phyloP scores from a whole-genome alignment of 2,797 vertebrate species.

The Acridotheres tristis region DNA sequence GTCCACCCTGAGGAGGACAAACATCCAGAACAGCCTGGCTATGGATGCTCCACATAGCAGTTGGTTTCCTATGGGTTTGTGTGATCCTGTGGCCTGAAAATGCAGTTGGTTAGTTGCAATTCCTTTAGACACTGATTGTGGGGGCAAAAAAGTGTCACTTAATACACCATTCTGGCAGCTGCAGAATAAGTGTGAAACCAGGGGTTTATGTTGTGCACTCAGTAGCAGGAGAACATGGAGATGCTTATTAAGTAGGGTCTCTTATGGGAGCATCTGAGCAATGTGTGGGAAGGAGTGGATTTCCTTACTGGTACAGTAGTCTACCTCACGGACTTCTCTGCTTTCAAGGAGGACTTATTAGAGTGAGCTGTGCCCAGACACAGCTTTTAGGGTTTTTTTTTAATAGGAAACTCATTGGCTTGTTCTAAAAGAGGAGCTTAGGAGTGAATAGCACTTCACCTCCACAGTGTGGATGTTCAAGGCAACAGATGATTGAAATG shows the following conservation, averaged over 20 bases:
- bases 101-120: background rate
- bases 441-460: background rate
- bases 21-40: background rate
- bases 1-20: background rate
- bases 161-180: background rate
- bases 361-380: background rate
- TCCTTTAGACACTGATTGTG: background rate
- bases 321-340: background rate
- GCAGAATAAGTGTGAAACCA: background rate
- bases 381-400: background rate
- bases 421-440: background rate
- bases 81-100: background rate
- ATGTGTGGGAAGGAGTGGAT: background rate
- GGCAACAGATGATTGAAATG: background rate
- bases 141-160: background rate
- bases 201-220: background rate
- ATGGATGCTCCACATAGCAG: fast-evolving
- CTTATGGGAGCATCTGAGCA: background rate
- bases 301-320: background rate
- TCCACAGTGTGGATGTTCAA: background rate
- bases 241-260: background rate
- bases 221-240: background rate
- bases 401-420: background rate
- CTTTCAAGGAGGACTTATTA: background rate
- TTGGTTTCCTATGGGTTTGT: background rate